Evolutionary conservation across 2,113 vertebrate genomes (phyloP), one percentile per base, ranked within the genome.

Genomic region (Cephalopholis sonnerati): DNA sequence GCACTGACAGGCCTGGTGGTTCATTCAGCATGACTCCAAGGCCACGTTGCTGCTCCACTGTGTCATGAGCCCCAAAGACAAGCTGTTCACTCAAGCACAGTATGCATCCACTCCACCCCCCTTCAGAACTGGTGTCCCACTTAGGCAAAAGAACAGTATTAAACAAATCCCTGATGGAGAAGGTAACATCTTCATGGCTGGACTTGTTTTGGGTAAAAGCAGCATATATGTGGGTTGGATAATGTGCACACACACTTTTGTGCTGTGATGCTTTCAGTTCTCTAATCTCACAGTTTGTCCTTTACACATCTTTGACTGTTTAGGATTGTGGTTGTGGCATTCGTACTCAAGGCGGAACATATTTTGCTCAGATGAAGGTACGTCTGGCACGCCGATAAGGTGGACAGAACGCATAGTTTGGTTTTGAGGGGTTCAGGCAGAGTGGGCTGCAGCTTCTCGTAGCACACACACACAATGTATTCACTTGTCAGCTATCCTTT

Each of bases 1-100:
- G 62, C 74, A 63, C 57, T 91, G 91, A 94, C 94, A 94, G 85
- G 77, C 70, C 76, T 63, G 82, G 74, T 86, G 87, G 85, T 81
- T 82, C 39, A 88, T 89, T 63, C 83, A 83, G 81, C 82, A 87
- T 91, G 79, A 91, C 86, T 93, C 65, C 92, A 93, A 95, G 94
- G 93, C 92, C 90, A 90, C 78, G 29, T 82, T 89, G 66, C 88
- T 86, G 83, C 83, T 89, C 77, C 48, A 84, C 77, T 89, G 81
- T 91, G 87, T 94, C 93, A 91, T 89, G 58, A 91, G 87, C 87
- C 62, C 44, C 44, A 91, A 82, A 87, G 88, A 90, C 83, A 81
- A 88, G 84, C 65, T 89, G 81, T 89, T 90, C 63, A 54, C 54
- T 58, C 8, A 48, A 84, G 74, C 10, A 57, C 54, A 50, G 53